Conservation (phyloP, 2,888 invertebrate species). For the Peribatodes rhomboidaria region DNA sequence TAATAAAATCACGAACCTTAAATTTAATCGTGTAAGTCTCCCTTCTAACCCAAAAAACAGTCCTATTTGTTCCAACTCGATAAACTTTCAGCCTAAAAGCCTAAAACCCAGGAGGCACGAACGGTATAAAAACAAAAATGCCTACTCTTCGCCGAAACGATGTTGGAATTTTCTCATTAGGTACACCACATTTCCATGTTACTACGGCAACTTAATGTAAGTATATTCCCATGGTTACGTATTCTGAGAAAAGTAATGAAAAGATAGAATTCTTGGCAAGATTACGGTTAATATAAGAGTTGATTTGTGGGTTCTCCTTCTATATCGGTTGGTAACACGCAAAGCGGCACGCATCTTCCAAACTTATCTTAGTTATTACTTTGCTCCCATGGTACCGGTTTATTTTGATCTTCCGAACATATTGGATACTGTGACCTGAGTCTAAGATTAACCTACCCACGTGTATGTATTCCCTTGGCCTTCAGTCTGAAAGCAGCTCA, state of each 20-base stretch:
- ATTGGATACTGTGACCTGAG: too few relatives aligned
- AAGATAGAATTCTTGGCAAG: neutral
- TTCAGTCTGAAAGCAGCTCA: too few relatives aligned
- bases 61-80: neutral
- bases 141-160: neutral
- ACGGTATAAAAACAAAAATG: neutral
- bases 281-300: neutral
- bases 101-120: neutral
- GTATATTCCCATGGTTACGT: neutral
- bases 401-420: too few relatives aligned
- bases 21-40: neutral
- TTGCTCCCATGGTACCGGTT: too few relatives aligned
- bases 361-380: too few relatives aligned
- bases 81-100: neutral
- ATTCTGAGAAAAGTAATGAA: neutral
- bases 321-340: too few relatives aligned
- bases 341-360: too few relatives aligned
- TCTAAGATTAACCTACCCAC: too few relatives aligned
- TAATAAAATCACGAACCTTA: too few relatives aligned
- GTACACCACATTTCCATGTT: slow-evolving; percentile 9
- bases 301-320: too few relatives aligned
- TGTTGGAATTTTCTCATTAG: slow-evolving; percentile 27
- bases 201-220: neutral
- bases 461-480: too few relatives aligned
- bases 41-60: neutral